A percentile compares a stretch with the other conserved stretches of the same genome.
phyloP scores from a whole-genome alignment of 2,888 invertebrate genomes.

The Erebia epiphron region DNA sequence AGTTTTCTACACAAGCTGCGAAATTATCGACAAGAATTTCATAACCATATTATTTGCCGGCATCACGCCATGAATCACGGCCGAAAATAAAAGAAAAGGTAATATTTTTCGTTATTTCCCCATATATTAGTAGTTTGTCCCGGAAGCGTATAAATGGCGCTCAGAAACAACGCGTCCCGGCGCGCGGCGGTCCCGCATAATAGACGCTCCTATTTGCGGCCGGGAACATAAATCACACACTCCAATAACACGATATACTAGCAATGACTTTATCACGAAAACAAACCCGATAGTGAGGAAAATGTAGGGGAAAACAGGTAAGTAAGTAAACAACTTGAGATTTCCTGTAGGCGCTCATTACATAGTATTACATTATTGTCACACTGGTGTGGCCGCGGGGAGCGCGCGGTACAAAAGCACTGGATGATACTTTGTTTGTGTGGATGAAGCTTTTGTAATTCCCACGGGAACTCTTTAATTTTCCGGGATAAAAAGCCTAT shows the following conservation, averaged over 20 bases:
- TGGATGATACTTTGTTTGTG: too few relatives aligned
- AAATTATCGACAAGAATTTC: too few relatives aligned
- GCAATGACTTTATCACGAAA: not conserved
- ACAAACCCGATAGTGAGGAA: not conserved
- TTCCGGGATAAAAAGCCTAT: too few relatives aligned
- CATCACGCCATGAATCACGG: too few relatives aligned
- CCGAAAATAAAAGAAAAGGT: not conserved
- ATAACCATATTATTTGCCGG: too few relatives aligned
- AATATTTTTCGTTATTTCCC: not conserved
- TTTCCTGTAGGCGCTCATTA: too few relatives aligned
- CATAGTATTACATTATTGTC: too few relatives aligned
- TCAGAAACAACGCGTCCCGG: slow-evolving; percentile 4
- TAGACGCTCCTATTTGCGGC: slow-evolving; percentile 4
- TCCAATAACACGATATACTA: not conserved
- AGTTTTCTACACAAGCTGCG: too few relatives aligned
- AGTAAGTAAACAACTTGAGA: not conserved
- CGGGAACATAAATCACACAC: not conserved
- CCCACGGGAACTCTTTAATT: too few relatives aligned
- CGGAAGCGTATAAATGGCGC: slow-evolving; percentile 8
- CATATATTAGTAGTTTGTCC: slow-evolving; percentile 7
- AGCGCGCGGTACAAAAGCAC: too few relatives aligned
- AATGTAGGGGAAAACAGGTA: not conserved
- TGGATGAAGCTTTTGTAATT: too few relatives aligned
- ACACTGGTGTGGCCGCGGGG: too few relatives aligned
- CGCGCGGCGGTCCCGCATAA: not conserved